These are phyloP conservation scores for Brachyrhaphis roseni DNA, from an alignment of 2,797 vertebrate species.

Conservation along the genomic window DNA sequence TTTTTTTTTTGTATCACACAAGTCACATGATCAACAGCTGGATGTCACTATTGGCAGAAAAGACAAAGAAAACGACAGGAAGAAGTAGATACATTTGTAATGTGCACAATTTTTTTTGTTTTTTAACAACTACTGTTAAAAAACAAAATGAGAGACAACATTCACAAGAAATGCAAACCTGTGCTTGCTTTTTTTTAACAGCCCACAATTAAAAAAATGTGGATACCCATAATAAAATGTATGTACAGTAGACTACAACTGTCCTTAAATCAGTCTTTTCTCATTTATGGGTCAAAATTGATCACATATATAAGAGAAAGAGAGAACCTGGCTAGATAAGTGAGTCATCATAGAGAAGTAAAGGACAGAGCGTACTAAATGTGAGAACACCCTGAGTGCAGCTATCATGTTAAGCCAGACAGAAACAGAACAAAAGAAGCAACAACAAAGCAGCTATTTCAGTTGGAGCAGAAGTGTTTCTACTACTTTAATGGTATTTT, in stretches of 20 bases:
- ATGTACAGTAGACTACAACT: not conserved
- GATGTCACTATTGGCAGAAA: too few species aligned
- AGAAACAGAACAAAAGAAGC: slow-evolving; percentile 16
- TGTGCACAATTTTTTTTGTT: too few species aligned
- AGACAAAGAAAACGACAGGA: too few species aligned
- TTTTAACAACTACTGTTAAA: too few species aligned
- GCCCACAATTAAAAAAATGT: not conserved
- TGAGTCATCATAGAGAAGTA: not conserved
- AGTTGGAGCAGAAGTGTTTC: not conserved
- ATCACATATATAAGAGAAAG: not conserved
- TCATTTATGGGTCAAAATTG: not conserved
- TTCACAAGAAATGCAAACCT: not conserved
- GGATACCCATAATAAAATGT: not conserved
- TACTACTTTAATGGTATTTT: not conserved
- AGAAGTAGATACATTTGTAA: not conserved
- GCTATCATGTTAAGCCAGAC: slow-evolving; percentile 16
- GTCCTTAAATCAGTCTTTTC: not conserved
- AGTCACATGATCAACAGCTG: too few species aligned
- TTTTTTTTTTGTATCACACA: too few species aligned
- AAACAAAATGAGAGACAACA: not conserved
- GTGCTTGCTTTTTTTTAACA: not conserved
- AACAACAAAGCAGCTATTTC: slow-evolving; percentile 1
- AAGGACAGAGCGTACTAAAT: not conserved
- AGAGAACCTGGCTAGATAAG: not conserved
- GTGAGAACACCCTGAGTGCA: not conserved